Evolutionary conservation across 92 coral and sea anemone species (phyloP).

Genomic region (Palythoa grandiflora): DNA sequence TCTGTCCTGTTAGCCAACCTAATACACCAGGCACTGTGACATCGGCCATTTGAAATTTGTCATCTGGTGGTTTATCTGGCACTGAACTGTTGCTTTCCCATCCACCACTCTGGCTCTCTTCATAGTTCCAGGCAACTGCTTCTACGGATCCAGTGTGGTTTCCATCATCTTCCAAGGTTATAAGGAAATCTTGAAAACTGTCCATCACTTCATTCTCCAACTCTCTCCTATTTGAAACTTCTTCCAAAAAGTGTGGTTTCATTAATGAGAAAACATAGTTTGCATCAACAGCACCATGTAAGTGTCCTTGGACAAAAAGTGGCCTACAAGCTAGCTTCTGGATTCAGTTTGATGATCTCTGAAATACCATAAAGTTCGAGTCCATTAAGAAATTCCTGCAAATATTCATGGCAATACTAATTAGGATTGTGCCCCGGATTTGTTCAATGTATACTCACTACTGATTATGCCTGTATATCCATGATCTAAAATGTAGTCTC

Average conservation of each 20-base stretch:
- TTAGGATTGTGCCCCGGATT: slow-evolving; percentile 18
- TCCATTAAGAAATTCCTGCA: slow-evolving; percentile 58
- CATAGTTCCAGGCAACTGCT: slow-evolving; percentile 60
- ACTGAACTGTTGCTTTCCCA: slow-evolving; percentile 34
- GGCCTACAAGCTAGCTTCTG: slow-evolving; percentile 50
- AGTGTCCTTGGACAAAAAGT: slow-evolving; percentile 49
- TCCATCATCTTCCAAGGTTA: slow-evolving; percentile 63
- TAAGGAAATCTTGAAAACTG: slow-evolving; percentile 63
- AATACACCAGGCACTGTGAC: slow-evolving; percentile 53
- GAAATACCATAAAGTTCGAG: slow-evolving; percentile 58
- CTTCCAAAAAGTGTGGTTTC: slow-evolving; percentile 55
- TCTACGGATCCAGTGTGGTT: slow-evolving; percentile 53
- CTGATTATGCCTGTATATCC: slow-evolving; percentile 48
- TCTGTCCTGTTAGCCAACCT: slow-evolving; percentile 69
- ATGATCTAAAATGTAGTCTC: slow-evolving; percentile 32
- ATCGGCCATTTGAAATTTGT: slow-evolving; percentile 54
- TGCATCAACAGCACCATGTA: slow-evolving; percentile 59
- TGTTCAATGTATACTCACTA: slow-evolving; percentile 8
- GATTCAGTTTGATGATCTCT: slow-evolving; percentile 49
- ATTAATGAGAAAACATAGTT: slow-evolving; percentile 63
- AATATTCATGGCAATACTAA: slow-evolving; percentile 44
- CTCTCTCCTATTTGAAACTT: slow-evolving; percentile 51
- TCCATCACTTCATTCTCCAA: slow-evolving; percentile 64
- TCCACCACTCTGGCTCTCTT: slow-evolving; percentile 21
- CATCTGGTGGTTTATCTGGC: slow-evolving; percentile 30